A percentile compares a stretch with the other conserved stretches of the same genome.
Evolutionary conservation across 2,888 invertebrate genomes (phyloP).

Genomic region (Caenorhabditis doughertyi): DNA sequence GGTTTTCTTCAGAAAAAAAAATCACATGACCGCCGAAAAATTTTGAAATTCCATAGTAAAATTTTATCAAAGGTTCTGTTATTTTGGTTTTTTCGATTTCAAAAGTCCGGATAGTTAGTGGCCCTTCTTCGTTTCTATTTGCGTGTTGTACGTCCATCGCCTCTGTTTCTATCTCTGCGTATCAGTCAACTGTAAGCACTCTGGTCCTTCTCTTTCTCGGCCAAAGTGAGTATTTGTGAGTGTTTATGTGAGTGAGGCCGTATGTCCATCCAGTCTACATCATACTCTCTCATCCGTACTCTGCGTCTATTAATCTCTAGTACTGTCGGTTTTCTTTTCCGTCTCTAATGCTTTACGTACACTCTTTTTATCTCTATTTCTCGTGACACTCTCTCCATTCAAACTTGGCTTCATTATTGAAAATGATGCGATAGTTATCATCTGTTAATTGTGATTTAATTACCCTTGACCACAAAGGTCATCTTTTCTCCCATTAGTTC

Average conservation of each 20-base stretch:
- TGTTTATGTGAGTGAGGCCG: constrained; percentile 61
- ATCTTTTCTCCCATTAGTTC: background rate
- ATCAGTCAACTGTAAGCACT: constrained; percentile 26
- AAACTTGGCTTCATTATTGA: constrained; percentile 51
- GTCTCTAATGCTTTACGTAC: constrained; percentile 11
- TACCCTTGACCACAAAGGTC: constrained; percentile 4
- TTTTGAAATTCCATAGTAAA: too few species aligned
- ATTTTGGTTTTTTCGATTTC: constrained; percentile 1
- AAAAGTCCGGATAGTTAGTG: constrained; percentile 16
- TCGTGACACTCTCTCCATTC: constrained; percentile 31
- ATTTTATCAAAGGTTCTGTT: background rate
- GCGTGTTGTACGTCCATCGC: constrained; percentile 38
- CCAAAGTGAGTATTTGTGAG: constrained; percentile 56
- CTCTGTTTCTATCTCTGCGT: constrained; percentile 37
- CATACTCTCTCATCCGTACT: constrained; percentile 25
- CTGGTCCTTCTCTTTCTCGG: constrained; percentile 10
- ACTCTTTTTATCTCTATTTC: constrained; percentile 35
- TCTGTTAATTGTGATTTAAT: constrained; percentile 43
- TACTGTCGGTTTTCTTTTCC: constrained; percentile 11
- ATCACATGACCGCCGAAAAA: too few species aligned
- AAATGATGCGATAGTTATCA: constrained; percentile 36
- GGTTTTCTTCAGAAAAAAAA: too few species aligned
- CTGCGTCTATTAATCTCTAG: constrained; percentile 34
- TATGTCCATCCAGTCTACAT: constrained; percentile 42
- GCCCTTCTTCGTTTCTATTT: constrained; percentile 44